These are phyloP conservation scores for Cantharis lateralis DNA, from an alignment of 2,888 invertebrate species.

Conservation along the genomic window DNA sequence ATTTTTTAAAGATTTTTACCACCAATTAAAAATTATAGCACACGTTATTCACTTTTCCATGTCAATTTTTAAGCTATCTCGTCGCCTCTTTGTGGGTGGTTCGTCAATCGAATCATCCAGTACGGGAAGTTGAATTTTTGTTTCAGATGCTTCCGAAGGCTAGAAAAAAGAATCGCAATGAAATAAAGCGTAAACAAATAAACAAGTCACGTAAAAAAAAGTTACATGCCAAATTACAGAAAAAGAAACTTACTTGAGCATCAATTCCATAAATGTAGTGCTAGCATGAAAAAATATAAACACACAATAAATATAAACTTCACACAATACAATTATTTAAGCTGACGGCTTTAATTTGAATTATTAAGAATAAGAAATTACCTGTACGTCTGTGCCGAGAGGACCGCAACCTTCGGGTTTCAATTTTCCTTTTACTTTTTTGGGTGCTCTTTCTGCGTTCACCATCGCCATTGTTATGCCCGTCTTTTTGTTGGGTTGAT, in stretches of 20 bases:
- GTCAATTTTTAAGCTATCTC: slow-evolving; percentile 51
- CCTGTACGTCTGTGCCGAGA: slow-evolving; percentile 65
- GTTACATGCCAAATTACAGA: background rate
- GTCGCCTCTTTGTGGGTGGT: slow-evolving; percentile 54
- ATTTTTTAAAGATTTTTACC: background rate
- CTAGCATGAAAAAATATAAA: slow-evolving; percentile 33
- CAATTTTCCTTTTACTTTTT: slow-evolving; percentile 57
- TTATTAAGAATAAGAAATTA: slow-evolving; percentile 44
- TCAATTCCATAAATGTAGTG: slow-evolving; percentile 56
- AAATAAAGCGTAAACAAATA: background rate
- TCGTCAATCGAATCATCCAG: slow-evolving; percentile 61
- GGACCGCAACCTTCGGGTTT: slow-evolving; percentile 62
- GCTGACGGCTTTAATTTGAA: background rate
- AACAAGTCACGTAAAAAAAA: background rate
- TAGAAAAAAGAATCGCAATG: slow-evolving; percentile 47
- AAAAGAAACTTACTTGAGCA: slow-evolving; percentile 64
- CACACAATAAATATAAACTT: background rate
- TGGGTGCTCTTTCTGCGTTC: slow-evolving; percentile 53
- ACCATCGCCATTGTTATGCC: slow-evolving; percentile 55
- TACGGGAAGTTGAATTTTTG: slow-evolving; percentile 76
- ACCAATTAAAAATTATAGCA: background rate
- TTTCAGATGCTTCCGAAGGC: slow-evolving; percentile 82
- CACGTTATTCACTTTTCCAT: slow-evolving; percentile 44
- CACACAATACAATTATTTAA: background rate
- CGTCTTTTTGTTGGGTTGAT: slow-evolving; percentile 55